Evolutionary conservation across 2,888 invertebrate species (phyloP).

Genomic region (Drosophila maculinotata): DNA sequence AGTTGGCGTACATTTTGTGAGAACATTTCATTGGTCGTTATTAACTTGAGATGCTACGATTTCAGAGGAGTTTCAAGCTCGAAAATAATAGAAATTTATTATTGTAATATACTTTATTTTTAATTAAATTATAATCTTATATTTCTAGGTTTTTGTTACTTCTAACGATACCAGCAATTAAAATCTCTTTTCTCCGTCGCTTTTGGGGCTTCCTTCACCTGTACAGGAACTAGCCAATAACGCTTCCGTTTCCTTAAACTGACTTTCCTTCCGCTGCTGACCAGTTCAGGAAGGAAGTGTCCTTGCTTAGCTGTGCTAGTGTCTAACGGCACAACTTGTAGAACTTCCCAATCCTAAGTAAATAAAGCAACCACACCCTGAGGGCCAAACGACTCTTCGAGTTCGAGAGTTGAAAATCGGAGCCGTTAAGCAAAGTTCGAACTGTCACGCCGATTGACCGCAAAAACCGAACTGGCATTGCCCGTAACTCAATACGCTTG

Average conservation of each 20-base stretch:
- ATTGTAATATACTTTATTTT: no score
- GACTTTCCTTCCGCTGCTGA: conserved; percentile 23
- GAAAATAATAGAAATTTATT: no score
- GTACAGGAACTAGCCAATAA: conserved; percentile 30
- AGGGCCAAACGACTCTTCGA: conserved; percentile 19
- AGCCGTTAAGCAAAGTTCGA: conserved; percentile 74
- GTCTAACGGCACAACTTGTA: conserved; percentile 33
- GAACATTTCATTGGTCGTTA: no score
- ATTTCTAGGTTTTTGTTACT: no score
- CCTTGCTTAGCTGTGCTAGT: background rate
- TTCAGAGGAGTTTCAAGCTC: no score
- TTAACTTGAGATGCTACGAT: no score
- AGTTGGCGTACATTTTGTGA: no score
- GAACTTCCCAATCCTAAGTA: conserved; percentile 52
- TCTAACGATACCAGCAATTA: no score
- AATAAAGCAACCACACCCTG: conserved; percentile 73
- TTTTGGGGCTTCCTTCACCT: conserved; percentile 29
- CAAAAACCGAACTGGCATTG: conserved; percentile 61
- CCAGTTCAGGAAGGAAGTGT: conserved; percentile 48
- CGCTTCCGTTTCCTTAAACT: conserved; percentile 56
- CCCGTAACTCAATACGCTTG: conserved; percentile 65
- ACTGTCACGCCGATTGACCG: conserved; percentile 65
- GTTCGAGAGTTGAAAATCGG: conserved; percentile 19
- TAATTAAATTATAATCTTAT: no score
- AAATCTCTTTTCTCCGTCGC: background rate